These are phyloP conservation scores for Bos taurus DNA, from an alignment of 2,113 vertebrate species.

Conservation along the genomic window ARS-UCD2.0 NC_037331.1:99356501-99357000, in stretches of 20 bases:
- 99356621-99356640: background rate
- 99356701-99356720: background rate
- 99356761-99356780: background rate
- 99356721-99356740: background rate
- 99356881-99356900: background rate
- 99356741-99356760: background rate
- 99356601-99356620: background rate
- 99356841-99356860: background rate
- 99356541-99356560: background rate
- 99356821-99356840: background rate
- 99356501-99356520: background rate
- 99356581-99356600: background rate
- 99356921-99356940: background rate
- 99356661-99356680: background rate
- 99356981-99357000: background rate
- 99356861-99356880: background rate
- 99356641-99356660: background rate
- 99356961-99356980: background rate
- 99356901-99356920: background rate
- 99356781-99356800: background rate
- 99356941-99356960: background rate
- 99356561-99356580: background rate
- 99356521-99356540: background rate
- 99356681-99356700: background rate
- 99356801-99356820: constrained; percentile 6